Evolutionary conservation across 2,113 vertebrate species (phyloP).

Genomic region (Monarcha castaneiventris): DNA sequence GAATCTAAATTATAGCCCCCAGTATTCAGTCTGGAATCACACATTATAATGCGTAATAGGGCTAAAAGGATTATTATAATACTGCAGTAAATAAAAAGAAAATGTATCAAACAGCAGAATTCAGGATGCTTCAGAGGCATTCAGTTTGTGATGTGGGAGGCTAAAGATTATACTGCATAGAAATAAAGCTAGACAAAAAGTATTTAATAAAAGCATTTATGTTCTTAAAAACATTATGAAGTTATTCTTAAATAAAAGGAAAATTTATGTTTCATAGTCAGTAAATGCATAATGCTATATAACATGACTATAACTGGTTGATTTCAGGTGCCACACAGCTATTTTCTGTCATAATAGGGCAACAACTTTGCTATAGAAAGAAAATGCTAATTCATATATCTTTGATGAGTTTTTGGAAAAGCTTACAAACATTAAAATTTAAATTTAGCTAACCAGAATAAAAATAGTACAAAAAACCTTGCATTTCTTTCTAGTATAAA

Average conservation of each 20-base stretch:
- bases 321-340: not conserved
- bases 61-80: constrained; percentile 52
- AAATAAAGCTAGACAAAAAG: not conserved
- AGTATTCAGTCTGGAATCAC: not conserved
- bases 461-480: not conserved
- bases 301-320: not conserved
- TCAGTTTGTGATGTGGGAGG: not conserved
- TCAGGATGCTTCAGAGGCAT: not conserved
- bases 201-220: not conserved
- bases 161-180: not conserved
- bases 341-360: not conserved
- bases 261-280: not conserved
- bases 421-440: not conserved
- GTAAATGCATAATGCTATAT: not conserved
- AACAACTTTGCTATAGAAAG: not conserved
- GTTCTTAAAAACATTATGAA: not conserved
- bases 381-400: not conserved
- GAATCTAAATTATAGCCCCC: constrained; percentile 11
- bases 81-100: constrained; percentile 40
- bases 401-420: not conserved
- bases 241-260: not conserved
- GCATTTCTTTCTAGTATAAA: not conserved
- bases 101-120: constrained; percentile 11
- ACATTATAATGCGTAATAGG: not conserved
- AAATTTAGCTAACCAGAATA: not conserved